These are phyloP conservation scores for Cydia fagiglandana DNA, from an alignment of 1,140 invertebrate genomes.

Conservation along the genomic window DNA sequence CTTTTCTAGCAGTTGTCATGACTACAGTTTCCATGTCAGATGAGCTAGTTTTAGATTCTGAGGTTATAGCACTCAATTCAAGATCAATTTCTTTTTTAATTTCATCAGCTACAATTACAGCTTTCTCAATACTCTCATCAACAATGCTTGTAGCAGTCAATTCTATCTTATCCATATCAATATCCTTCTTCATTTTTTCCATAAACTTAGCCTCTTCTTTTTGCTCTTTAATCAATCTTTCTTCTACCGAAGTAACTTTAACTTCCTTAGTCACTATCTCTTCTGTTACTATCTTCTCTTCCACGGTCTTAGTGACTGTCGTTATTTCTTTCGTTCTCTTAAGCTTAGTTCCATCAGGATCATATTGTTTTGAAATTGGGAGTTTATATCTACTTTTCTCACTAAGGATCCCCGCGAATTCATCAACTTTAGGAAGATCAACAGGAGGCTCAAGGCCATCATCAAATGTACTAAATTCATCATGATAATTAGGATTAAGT, in stretches of 20 bases:
- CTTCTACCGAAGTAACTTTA: slow-evolving; percentile 34
- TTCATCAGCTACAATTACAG: slow-evolving; percentile 48
- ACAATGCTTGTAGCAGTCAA: slow-evolving; percentile 52
- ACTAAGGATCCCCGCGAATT: slow-evolving; percentile 40
- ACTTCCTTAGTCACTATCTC: slow-evolving; percentile 29
- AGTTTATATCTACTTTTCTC: slow-evolving; percentile 57
- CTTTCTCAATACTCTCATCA: slow-evolving; percentile 53
- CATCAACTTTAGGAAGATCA: background rate
- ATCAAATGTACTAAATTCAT: slow-evolving; percentile 47
- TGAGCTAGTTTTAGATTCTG: background rate
- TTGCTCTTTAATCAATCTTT: slow-evolving; percentile 39
- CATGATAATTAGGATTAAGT: slow-evolving; percentile 59
- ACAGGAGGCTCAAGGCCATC: slow-evolving; percentile 29
- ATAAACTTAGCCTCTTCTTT: slow-evolving; percentile 48
- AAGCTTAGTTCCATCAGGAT: slow-evolving; percentile 53
- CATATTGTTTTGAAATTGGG: slow-evolving; percentile 63
- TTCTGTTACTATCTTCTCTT: background rate
- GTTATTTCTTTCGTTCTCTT: slow-evolving; percentile 40
- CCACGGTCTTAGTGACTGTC: slow-evolving; percentile 22
- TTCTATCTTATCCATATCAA: slow-evolving; percentile 58
- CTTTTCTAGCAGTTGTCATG: slow-evolving; percentile 1
- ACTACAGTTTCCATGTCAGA: slow-evolving; percentile 15
- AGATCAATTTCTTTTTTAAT: slow-evolving; percentile 54
- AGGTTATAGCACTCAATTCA: slow-evolving; percentile 29
- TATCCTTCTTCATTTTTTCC: slow-evolving; percentile 49